phyloP scores from a whole-genome alignment of 2,113 vertebrate genomes.

The Podilymbus podiceps region DNA sequence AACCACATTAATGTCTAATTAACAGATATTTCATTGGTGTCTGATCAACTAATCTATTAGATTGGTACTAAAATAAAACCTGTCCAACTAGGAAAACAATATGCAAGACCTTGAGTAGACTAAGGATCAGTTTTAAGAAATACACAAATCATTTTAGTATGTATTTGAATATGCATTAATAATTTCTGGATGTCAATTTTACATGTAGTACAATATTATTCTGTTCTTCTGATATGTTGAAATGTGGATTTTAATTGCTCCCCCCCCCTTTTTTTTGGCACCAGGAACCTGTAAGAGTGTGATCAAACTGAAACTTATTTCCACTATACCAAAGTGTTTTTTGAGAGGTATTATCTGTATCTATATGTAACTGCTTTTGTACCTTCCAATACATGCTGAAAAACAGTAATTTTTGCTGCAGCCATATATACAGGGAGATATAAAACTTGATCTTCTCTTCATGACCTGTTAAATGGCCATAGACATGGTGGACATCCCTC shows the following conservation, averaged over 20 bases:
- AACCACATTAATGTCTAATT: background rate
- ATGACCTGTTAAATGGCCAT: background rate
- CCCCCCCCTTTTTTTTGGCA: background rate
- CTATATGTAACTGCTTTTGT: background rate
- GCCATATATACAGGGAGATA: too few relatives aligned
- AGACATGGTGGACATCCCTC: background rate
- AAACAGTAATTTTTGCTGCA: background rate
- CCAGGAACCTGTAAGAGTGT: background rate
- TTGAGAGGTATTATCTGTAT: background rate
- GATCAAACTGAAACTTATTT: background rate
- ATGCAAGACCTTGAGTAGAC: background rate
- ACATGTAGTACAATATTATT: background rate
- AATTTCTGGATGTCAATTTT: background rate
- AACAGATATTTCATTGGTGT: background rate
- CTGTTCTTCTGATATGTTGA: background rate
- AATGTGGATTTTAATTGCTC: background rate
- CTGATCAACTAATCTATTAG: background rate
- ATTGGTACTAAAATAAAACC: background rate
- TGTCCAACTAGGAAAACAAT: background rate
- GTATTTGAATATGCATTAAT: background rate
- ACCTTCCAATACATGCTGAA: background rate
- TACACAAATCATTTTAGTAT: background rate
- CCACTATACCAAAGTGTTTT: background rate
- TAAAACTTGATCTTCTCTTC: background rate
- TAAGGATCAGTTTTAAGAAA: background rate